Percentiles rank a stretch among this genome's conserved stretches.
Evolutionary conservation across 2,113 vertebrate species (phyloP).

Genomic region (Athene cunicularia): DNA sequence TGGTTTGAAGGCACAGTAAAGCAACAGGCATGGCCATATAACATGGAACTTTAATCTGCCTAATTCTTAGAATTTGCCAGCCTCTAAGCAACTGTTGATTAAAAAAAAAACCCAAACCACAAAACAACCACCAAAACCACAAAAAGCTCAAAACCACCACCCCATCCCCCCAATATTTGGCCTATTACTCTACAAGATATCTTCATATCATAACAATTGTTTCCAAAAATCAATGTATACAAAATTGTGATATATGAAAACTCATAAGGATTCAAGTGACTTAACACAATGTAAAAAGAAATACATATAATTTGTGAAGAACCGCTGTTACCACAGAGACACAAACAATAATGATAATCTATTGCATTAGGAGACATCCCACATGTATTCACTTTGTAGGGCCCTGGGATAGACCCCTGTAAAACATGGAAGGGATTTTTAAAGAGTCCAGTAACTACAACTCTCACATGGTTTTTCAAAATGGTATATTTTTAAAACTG

Average conservation of each 20-base stretch:
- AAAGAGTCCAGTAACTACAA: not conserved
- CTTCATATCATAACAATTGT: not conserved
- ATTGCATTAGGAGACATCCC: not conserved
- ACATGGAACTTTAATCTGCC: not conserved
- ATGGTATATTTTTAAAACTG: not conserved
- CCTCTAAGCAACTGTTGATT: not conserved
- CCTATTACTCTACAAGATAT: not conserved
- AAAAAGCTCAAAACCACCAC: not conserved
- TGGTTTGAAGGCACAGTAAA: not conserved
- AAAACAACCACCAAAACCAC: not conserved
- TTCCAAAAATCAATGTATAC: not conserved
- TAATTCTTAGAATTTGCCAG: not conserved
- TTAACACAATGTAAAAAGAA: not conserved
- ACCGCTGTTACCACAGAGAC: not conserved
- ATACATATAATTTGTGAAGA: not conserved
- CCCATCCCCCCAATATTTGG: rapidly evolving
- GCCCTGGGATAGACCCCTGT: not conserved
- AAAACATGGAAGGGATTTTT: not conserved
- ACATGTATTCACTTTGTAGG: not conserved
- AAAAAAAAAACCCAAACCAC: not conserved
- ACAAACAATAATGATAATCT: not conserved
- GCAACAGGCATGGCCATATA: not conserved
- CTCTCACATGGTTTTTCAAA: not conserved
- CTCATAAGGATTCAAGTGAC: not conserved
- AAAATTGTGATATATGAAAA: not conserved